Percentiles rank a stretch among this genome's conserved stretches.
phyloP scores from a whole-genome alignment of 2,113 vertebrate species.

The Pteruthius melanotis region DNA sequence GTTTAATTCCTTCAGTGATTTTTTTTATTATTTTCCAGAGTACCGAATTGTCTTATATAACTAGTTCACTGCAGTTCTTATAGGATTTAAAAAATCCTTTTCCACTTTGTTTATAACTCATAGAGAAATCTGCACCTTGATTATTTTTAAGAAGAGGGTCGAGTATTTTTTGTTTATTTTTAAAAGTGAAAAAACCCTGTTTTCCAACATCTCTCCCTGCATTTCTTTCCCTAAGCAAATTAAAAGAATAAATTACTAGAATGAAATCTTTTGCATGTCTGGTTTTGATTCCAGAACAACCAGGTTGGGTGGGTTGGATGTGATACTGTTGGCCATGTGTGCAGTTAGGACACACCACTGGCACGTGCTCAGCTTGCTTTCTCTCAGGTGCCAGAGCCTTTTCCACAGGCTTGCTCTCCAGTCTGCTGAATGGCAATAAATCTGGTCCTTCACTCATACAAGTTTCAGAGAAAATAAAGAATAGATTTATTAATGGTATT shows the following conservation, averaged over 20 bases:
- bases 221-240: neutral
- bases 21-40: conserved; percentile 12
- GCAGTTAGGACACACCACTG: rapidly evolving
- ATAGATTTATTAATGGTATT: neutral
- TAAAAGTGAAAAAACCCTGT: neutral
- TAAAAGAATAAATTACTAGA: neutral
- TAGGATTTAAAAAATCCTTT: conserved; percentile 28
- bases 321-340: neutral
- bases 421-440: neutral
- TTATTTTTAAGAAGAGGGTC: neutral
- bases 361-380: neutral
- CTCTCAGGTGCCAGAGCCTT: neutral
- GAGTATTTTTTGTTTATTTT: neutral
- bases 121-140: neutral
- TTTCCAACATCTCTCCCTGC: neutral
- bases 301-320: neutral
- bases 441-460: neutral
- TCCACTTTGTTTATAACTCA: neutral
- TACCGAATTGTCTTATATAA: conserved; percentile 36
- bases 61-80: conserved; percentile 6
- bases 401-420: neutral
- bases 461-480: neutral
- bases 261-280: neutral
- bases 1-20: conserved; percentile 50
- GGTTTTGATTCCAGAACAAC: neutral